Evolutionary conservation across 1,140 invertebrate species (phyloP), one percentile per base, ranked within the genome.

Genomic region (Bicyclus anynana): DNA sequence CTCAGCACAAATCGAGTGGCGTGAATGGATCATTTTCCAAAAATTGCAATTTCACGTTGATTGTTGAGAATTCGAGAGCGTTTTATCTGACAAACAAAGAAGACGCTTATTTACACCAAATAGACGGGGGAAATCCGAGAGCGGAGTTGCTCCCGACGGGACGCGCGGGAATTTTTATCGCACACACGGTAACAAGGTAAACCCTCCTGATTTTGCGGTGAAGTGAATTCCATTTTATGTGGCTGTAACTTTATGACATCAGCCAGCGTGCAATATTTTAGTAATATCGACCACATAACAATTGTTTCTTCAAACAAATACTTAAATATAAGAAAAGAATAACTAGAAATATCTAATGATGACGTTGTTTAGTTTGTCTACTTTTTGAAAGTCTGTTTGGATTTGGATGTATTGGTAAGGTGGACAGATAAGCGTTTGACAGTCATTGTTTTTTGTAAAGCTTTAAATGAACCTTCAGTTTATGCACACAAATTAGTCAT

Each of bases 151-250:
- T 26, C 33, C 46, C 44, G 17, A 26, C 40, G 38, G 40, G 29
- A 47, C 59, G 40, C 21, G 53, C 23, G 53, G 49, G 42, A 57
- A 57, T 37, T 62, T 57, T 57, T 53, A 62, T 48, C 23, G 33
- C 42, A 62, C 50, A 57, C 40, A 62, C 51, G 23, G 51, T 62
- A 62, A 62, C 49, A 26, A 62, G 48, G 33, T 56, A 62, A 44
- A 57, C 51, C 29, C 46, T 38, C 29, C 37, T 52, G 44, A 62
- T 62, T 53, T 53, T 29, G 23, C 48, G 47, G 50, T 63, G 18
- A 63, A 59, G 10, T 58, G 26, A 53, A 65, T 26, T 46, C 40
- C 53, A 57, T 53, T 60, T 37, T 42, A 53, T 46, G 9, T 44
- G 40, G 14, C 14, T 16, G 37, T 13, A 42, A 42, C 18, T 50